Evolutionary conservation across 2,113 vertebrate genomes (phyloP), one percentile per base, ranked within the genome.

Genomic region (Orycteropus afer): DNA sequence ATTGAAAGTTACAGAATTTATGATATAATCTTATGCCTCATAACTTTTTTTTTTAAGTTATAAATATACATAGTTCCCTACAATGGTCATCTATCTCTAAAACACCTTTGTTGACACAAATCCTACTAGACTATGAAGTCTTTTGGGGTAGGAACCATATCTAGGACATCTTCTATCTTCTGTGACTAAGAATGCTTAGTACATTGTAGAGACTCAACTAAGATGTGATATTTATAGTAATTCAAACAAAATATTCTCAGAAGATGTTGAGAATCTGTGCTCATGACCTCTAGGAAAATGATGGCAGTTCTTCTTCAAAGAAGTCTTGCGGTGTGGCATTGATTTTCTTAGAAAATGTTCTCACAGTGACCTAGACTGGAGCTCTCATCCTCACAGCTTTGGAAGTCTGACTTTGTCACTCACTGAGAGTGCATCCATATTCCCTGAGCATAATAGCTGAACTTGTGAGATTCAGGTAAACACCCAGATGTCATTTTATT

Each of bases 141-240:
- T 78, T 65, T 29, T 25, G 51, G 67, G 14, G 12, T 27, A 79
- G 89, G 78, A 57, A 51, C 27, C 20, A 15, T 51, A 61, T 55
- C 32, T 73, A 79, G 42, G 12, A 51, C 29, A 86, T 42, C 40
- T 83, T 45, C n/a, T 89, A 42, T 23, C 27, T 34, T 65, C 57
- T 51, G 13, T 84, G 71, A 37, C 23, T 83, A 84, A 88, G 61
- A 74, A 93, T 85, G 23, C 23, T 29, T 63, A 37, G 45, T 47
- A 79, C 4, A 5, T 71, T 29, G 25, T 59, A 96, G 53, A 84
- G 53, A 88, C 22, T 27, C 14, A 53, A 47, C 32, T 34, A 45
- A 96, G 37, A 8, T 61, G 0, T 29, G 88, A 42, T 89, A 94
- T 73, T 83, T 73, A 94, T 34, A 57, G 63, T 73, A 94, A 83